phyloP scores from a whole-genome alignment of 2,797 vertebrate genomes.

The Champsocephalus gunnari region DNA sequence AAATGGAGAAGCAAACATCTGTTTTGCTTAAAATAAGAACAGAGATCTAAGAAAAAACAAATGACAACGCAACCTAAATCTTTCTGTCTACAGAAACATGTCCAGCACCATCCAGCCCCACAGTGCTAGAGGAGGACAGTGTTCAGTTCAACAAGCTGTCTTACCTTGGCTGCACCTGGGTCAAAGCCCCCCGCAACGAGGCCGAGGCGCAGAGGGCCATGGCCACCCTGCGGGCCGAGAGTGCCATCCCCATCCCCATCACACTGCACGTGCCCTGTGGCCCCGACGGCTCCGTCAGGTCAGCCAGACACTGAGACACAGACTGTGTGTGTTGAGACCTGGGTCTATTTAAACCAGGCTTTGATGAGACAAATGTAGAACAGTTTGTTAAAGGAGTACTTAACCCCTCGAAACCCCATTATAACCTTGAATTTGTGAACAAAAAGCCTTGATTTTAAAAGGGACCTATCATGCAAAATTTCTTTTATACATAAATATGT shows the following conservation, averaged over 20 bases:
- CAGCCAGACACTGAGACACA: conserved; percentile 34
- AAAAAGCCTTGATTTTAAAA: too few species aligned
- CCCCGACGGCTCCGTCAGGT: conserved; percentile 97
- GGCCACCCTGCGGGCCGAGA: conserved; percentile 89
- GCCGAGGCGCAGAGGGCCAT: conserved; percentile 92
- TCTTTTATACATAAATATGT: too few species aligned
- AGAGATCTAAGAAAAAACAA: not conserved
- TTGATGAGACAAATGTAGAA: not conserved
- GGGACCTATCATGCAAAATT: too few species aligned
- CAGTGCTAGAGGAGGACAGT: conserved; percentile 90
- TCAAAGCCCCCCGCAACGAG: conserved; percentile 94
- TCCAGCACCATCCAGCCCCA: conserved; percentile 48
- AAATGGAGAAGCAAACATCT: not conserved
- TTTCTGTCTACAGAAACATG: conserved; percentile 47
- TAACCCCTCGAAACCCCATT: too few species aligned
- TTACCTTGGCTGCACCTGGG: conserved; percentile 94
- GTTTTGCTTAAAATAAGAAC: not conserved
- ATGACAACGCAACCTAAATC: not conserved
- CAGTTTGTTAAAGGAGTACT: not conserved
- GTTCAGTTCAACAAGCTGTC: conserved; percentile 96
- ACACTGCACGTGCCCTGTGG: conserved; percentile 94
- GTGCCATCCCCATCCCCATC: conserved; percentile 88
- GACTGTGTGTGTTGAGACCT: not conserved
- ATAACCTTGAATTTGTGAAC: too few species aligned
- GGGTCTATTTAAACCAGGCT: not conserved